Base-by-base conservation (phyloP, 2,797 vertebrate species). In the Gymnothorax reevesii region DNA sequence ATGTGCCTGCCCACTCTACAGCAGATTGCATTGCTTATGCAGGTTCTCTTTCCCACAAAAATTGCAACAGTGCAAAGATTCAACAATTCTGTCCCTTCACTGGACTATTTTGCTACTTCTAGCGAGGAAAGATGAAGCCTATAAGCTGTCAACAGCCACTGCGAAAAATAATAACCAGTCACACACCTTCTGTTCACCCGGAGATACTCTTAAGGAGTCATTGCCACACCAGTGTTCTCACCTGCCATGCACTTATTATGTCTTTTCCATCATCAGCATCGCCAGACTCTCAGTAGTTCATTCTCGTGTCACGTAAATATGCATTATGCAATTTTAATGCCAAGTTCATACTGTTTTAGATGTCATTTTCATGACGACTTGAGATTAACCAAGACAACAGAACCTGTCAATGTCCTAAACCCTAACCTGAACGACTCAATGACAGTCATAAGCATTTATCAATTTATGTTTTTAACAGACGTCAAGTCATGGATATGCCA, bases 91-190 rank as follows among this genome's bases (percentile, higher is more conserved):
- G 55, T 80, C n/a, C 77, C 77, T 52, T 2, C n/a, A 33, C 17
- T 12, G 49, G 17, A 20, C 49, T n/a, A 22, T 13, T 4, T 5
- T 79, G 42, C 71, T 42, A 17, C 17, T 80, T 22, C 52, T 22
- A 17, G 52, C 10, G 52, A 80, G 6, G 77, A 80, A 10, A n/a
- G 77, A 54, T 52, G 20, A 80, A 80, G 9, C n/a, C 52, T 17
- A 55, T 54, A n/a, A 80, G 22, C 77, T 22, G 77, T 80, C 52
- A 55, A 54, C 75, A 79, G 75, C 75, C 75, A 54, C 42, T 79
- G 49, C 49, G 52, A 49, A 49, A 52, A 33, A 75, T 33, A 12
- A 25, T 42, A 10, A 25, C 25, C 71, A 42, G 71, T 52, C 73
- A 49, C 73, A 77, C 13, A 17, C 73, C 73, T 77, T 1, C 33